phyloP scores from a whole-genome alignment of 2,888 invertebrate genomes.

The Endomychus coccineus region DNA sequence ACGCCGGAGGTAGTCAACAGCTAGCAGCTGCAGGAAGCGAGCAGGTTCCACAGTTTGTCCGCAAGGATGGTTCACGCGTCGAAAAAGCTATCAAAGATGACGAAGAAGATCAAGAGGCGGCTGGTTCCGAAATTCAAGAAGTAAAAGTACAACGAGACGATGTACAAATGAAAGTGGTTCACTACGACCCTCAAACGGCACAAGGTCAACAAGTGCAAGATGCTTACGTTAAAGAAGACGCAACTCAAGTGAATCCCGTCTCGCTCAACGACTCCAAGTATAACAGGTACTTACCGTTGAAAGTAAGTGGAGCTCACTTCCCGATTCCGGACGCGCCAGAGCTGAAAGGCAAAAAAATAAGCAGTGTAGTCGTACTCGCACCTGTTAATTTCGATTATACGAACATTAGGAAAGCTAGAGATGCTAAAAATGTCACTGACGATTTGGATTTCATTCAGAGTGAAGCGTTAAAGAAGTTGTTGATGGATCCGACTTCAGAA shows the following conservation, averaged over 20 bases:
- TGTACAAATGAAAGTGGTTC: slow-evolving; percentile 79
- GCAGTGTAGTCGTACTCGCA: slow-evolving; percentile 78
- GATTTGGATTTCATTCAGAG: slow-evolving; percentile 43
- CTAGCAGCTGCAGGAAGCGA: slow-evolving; percentile 58
- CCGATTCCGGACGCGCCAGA: slow-evolving; percentile 74
- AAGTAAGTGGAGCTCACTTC: slow-evolving; percentile 78
- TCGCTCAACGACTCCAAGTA: slow-evolving; percentile 67
- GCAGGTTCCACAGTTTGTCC: slow-evolving; percentile 59
- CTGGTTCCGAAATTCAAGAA: slow-evolving; percentile 49
- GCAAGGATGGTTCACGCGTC: slow-evolving; percentile 54
- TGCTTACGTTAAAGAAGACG: slow-evolving; percentile 63
- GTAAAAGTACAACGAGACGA: slow-evolving; percentile 45
- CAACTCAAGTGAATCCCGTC: slow-evolving; percentile 67
- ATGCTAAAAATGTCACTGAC: slow-evolving; percentile 50
- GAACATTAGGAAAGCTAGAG: slow-evolving; percentile 49
- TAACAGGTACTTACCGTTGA: slow-evolving; percentile 75
- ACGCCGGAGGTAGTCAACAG: slow-evolving; percentile 72
- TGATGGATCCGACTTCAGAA: slow-evolving; percentile 66
- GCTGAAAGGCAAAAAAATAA: slow-evolving; percentile 66
- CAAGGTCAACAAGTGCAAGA: slow-evolving; percentile 65
- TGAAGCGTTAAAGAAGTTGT: slow-evolving; percentile 64
- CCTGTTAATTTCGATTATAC: slow-evolving; percentile 66
- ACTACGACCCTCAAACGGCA: slow-evolving; percentile 67
- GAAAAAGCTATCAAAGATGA: slow-evolving; percentile 34
- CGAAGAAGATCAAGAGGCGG: slow-evolving; percentile 47